Conservation (phyloP, 1,140 invertebrate species). For the Orius insidiosus region DNA sequence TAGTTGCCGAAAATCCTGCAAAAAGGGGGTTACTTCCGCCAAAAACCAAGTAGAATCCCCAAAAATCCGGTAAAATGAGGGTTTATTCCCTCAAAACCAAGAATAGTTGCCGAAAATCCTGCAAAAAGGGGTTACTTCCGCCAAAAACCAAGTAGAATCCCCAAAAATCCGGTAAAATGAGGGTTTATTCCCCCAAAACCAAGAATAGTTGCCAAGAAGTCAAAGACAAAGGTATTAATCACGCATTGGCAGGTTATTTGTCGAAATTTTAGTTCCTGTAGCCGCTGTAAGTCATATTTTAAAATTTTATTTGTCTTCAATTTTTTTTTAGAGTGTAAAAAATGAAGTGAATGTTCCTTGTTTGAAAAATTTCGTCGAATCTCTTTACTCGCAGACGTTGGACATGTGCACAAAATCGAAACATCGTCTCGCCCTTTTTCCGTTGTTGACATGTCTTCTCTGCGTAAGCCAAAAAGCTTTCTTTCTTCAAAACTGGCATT, state of each 20-base stretch:
- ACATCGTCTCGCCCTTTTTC: slow-evolving; percentile 88
- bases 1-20: too few relatives aligned
- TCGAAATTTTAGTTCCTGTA: too few relatives aligned
- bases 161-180: slow-evolving; percentile 96
- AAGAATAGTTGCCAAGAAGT: slow-evolving; percentile 98
- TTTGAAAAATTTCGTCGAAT: slow-evolving; percentile 96
- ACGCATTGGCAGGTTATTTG: slow-evolving; percentile 94
- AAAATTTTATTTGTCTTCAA: background rate
- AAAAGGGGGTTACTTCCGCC: too few relatives aligned
- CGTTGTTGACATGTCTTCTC: slow-evolving; percentile 89
- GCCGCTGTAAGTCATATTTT: slow-evolving; percentile 41
- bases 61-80: too few relatives aligned
- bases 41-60: too few relatives aligned
- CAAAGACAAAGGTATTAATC: slow-evolving; percentile 97
- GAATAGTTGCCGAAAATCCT: too few relatives aligned
- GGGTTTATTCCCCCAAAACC: slow-evolving; percentile 94
- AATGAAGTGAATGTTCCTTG: slow-evolving; percentile 94
- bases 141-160: too few relatives aligned
- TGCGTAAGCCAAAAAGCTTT: slow-evolving; percentile 97
- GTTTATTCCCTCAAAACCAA: too few relatives aligned
- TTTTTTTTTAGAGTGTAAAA: slow-evolving; percentile 70
- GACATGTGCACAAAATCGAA: slow-evolving; percentile 97
- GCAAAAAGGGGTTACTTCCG: too few relatives aligned
- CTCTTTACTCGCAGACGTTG: slow-evolving; percentile 86
- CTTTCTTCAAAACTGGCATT: slow-evolving; percentile 96